Conservation (phyloP, 2,113 vertebrate genomes). For the Ariopsis seemanni region DNA sequence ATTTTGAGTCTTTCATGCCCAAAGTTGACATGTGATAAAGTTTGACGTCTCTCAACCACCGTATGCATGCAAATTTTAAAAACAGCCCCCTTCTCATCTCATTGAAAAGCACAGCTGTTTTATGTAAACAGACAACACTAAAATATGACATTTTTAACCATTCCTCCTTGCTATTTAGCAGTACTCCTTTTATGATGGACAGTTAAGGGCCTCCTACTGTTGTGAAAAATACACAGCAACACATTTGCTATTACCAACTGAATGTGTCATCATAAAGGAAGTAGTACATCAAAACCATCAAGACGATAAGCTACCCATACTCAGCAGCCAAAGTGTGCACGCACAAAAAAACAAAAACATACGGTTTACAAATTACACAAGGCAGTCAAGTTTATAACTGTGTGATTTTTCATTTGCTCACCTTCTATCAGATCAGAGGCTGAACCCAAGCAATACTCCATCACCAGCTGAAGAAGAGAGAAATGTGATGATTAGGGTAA, state of each 20-base stretch:
- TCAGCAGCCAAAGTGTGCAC: background rate
- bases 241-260: background rate
- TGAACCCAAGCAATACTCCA: conserved; percentile 92
- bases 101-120: background rate
- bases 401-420: conserved; percentile 59
- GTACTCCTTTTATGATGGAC: background rate
- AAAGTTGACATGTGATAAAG: background rate
- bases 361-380: background rate
- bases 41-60: background rate
- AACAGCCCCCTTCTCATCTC: background rate
- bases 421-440: conserved; percentile 91
- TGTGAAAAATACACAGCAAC: background rate
- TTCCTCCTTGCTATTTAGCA: background rate
- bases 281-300: background rate
- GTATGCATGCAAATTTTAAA: background rate
- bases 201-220: background rate
- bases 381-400: background rate
- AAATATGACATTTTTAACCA: background rate
- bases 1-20: background rate
- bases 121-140: background rate
- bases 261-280: background rate
- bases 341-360: background rate
- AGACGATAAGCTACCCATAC: background rate
- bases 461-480: conserved; percentile 79
- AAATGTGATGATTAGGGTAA: background rate